Evolutionary conservation across 1,140 invertebrate species (phyloP).

Genomic region (Papilio polytes): DNA sequence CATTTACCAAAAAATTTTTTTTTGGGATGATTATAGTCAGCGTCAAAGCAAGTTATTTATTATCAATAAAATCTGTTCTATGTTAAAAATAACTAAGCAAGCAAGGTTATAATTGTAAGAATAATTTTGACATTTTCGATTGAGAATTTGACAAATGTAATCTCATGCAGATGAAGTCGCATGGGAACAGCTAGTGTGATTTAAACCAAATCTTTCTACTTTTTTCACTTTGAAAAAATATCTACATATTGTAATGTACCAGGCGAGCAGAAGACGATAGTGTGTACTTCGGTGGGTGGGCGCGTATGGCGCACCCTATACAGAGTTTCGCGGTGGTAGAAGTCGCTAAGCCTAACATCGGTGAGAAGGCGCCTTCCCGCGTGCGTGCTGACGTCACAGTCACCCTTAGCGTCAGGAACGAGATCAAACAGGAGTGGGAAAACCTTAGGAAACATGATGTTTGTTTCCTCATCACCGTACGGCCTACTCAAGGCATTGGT

Average conservation of each 20-base stretch:
- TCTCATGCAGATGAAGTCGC: too few relatives aligned
- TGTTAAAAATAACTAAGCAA: too few relatives aligned
- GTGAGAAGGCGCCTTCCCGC: slow-evolving; percentile 96
- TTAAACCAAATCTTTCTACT: too few relatives aligned
- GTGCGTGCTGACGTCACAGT: slow-evolving; percentile 98
- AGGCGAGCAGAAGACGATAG: slow-evolving; percentile 94
- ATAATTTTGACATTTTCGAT: too few relatives aligned
- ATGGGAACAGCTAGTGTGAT: too few relatives aligned
- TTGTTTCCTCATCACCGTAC: slow-evolving; percentile 97
- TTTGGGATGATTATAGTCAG: too few relatives aligned
- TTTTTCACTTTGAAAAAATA: background rate
- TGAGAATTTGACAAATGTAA: too few relatives aligned
- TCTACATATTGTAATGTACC: slow-evolving; percentile 27
- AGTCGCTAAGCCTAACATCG: slow-evolving; percentile 94
- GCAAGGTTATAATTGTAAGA: too few relatives aligned
- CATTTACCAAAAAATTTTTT: too few relatives aligned
- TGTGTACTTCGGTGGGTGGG: slow-evolving; percentile 98
- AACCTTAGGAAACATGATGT: slow-evolving; percentile 98
- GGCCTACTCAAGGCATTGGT: slow-evolving; percentile 92
- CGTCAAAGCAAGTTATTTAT: too few relatives aligned
- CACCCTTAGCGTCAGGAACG: slow-evolving; percentile 94
- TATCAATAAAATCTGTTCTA: too few relatives aligned
- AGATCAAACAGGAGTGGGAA: slow-evolving; percentile 99
- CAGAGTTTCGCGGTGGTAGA: slow-evolving; percentile 97
- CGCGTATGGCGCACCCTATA: slow-evolving; percentile 98